Evolutionary conservation across 2,113 vertebrate species (phyloP).

Genomic region (Proteles cristata): DNA sequence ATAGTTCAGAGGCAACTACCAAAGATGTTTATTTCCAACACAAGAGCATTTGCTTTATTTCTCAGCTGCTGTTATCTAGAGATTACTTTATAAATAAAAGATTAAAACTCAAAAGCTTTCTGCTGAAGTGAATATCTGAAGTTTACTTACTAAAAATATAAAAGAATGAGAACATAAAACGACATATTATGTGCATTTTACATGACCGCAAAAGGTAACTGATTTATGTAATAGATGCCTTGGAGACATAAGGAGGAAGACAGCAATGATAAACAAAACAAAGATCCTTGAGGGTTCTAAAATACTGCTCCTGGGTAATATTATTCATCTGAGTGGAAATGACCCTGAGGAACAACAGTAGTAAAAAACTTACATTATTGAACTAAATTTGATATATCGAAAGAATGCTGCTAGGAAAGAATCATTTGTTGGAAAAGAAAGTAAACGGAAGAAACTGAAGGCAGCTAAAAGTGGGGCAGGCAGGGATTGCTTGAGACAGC

Average conservation of each 20-base stretch:
- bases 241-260: not conserved
- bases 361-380: not conserved
- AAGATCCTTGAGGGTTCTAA: slow-evolving; percentile 29
- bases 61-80: not conserved
- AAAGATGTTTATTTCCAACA: not conserved
- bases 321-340: not conserved
- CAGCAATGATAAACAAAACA: not conserved
- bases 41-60: slow-evolving; percentile 24
- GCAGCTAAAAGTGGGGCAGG: not conserved
- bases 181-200: slow-evolving; percentile 7
- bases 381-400: not conserved
- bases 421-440: slow-evolving; percentile 10
- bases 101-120: slow-evolving; percentile 1
- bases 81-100: slow-evolving; percentile 1
- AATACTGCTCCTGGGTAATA: not conserved
- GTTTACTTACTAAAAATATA: not conserved
- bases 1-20: not conserved
- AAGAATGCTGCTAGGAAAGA: slow-evolving; percentile 5
- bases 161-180: slow-evolving; percentile 30
- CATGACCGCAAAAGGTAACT: not conserved
- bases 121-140: not conserved
- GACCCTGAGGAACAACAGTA: slow-evolving; percentile 15
- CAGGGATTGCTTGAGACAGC: not conserved
- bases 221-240: not conserved
- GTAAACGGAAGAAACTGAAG: not conserved